Base-by-base conservation (phyloP, 2,888 invertebrate species). In the Synergus gifuensis region DNA sequence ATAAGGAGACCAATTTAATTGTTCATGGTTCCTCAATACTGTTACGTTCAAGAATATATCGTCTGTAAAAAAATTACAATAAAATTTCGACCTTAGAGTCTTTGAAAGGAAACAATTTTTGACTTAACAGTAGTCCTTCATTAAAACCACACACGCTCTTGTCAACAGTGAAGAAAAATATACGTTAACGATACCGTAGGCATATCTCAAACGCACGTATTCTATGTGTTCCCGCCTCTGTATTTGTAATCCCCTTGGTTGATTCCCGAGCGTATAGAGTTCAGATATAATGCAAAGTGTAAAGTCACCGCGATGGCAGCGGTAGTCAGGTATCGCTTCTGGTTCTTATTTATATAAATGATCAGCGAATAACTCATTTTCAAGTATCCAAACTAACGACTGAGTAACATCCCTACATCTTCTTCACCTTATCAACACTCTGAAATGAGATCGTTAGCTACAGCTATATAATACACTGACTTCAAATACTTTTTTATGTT, bases 271-370 rank as follows among this genome's bases (percentile, higher is more conserved):
- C 82, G 83, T 85, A 85, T 83, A 64, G 78, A 82, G 85, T 87
- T 84, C 81, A 83, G 83, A 81, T 84, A 91, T 28, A 28, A 91
- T 91, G 89, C 87, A 90, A 91, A 91, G 89, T 89, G 91, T 91
- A 82, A 80, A 89, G 91, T 91, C 92, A 91, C 89, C 86, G 85
- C 85, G 87, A 85, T 83, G 85, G 85, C 85, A 83, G 83, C 89
- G 87, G 91, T 91, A 91, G 91, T 90, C 90, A 88, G 91, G 90
- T 92, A 91, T 92, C 92, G 90, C 88, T 91, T 90, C 87, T 87
- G 86, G 88, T 87, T 91, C 92, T 92, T 92, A 92, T 92, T 92
- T 92, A 92, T 92, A 92, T 91, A 92, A 92, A 92, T 92, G 92
- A 92, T 92, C 89, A 91, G 91, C 91, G 91, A 90, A 92, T 91